These are phyloP conservation scores for Tenualosa thibaudeaui DNA, from an alignment of 2,797 vertebrate genomes.

Conservation along the genomic window DNA sequence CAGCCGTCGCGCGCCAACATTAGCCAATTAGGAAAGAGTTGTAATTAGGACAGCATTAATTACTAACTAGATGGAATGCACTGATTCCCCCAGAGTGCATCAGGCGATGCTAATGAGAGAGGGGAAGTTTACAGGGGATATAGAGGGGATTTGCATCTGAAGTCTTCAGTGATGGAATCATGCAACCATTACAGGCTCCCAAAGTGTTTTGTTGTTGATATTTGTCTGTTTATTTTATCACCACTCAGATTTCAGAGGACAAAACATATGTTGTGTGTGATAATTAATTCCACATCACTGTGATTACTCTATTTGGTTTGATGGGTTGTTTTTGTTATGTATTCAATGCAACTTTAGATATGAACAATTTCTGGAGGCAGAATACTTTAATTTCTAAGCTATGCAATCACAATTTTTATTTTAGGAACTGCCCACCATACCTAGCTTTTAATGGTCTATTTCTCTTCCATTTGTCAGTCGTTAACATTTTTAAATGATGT, in stretches of 20 bases:
- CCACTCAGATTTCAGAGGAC: neutral
- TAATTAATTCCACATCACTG: neutral
- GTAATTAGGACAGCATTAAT: slow-evolving; percentile 58
- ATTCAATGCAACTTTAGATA: neutral
- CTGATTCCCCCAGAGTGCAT: slow-evolving; percentile 41
- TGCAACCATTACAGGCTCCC: neutral
- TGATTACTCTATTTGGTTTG: neutral
- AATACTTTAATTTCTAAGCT: neutral
- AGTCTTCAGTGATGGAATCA: neutral
- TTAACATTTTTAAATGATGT: neutral
- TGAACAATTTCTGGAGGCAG: neutral
- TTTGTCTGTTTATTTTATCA: neutral
- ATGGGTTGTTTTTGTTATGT: neutral
- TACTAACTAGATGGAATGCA: slow-evolving; percentile 45
- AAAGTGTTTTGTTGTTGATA: neutral
- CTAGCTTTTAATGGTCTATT: no score
- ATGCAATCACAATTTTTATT: neutral
- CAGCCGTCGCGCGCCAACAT: slow-evolving; percentile 52
- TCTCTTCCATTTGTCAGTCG: neutral
- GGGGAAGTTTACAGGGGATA: slow-evolving; percentile 28
- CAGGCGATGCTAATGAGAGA: slow-evolving; percentile 42
- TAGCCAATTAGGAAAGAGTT: slow-evolving; percentile 43
- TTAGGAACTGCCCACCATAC: no score
- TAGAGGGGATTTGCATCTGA: slow-evolving; percentile 32
- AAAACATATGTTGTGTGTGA: neutral